Evolutionary conservation across 2,888 invertebrate genomes (phyloP).

Genomic region (Leptopilina myrica): DNA sequence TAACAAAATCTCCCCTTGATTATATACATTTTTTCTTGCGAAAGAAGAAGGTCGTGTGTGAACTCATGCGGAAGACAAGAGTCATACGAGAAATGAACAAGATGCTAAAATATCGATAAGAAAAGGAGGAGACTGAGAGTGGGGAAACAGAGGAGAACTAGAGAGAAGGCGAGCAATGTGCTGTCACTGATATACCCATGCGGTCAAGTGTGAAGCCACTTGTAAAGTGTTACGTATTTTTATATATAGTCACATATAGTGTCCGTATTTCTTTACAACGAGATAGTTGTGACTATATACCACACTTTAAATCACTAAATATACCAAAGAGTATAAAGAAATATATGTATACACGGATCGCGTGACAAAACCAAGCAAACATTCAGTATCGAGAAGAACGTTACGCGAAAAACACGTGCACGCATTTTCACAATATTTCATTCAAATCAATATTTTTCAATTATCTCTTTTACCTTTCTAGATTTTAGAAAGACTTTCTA

Average conservation of each 20-base stretch:
- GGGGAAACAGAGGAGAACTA: not conserved
- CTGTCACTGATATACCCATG: conserved; percentile 43
- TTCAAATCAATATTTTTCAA: conserved; percentile 2
- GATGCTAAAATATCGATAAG: conserved; percentile 29
- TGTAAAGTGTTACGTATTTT: conserved; percentile 41
- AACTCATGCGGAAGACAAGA: conserved; percentile 23
- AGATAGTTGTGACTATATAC: no score
- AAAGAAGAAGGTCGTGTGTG: conserved; percentile 23
- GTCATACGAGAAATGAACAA: conserved; percentile 20
- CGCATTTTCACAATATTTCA: conserved; percentile 33
- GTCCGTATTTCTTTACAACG: no score
- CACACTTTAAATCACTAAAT: conserved; percentile 38
- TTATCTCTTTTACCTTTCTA: no score
- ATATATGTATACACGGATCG: conserved; percentile 58
- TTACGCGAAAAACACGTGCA: conserved; percentile 61
- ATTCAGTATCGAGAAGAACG: conserved; percentile 64
- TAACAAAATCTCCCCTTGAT: conserved; percentile 10
- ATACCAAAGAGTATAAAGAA: conserved; percentile 31
- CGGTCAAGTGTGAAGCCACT: conserved; percentile 51
- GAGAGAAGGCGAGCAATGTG: conserved; percentile 21
- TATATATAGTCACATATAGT: conserved; percentile 11
- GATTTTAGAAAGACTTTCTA: not conserved
- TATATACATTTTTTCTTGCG: not conserved
- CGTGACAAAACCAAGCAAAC: conserved; percentile 58
- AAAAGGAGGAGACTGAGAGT: not conserved